These are phyloP conservation scores for Calosoma granatense DNA, from an alignment of 1,140 invertebrate genomes.

Conservation along the genomic window DNA sequence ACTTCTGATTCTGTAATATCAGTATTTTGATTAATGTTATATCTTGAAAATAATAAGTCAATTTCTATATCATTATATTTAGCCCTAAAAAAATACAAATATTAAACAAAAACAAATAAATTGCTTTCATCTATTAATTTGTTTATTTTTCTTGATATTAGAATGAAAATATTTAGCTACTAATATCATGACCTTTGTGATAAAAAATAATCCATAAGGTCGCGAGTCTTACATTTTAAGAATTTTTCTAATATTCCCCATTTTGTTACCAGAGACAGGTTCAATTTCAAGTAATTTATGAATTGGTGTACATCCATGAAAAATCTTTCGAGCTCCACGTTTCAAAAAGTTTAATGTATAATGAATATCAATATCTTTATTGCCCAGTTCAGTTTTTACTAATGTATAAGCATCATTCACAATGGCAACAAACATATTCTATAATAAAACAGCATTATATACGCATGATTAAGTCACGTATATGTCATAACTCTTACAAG, in stretches of 20 bases:
- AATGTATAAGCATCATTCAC: slow-evolving; percentile 68
- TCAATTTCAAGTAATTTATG: slow-evolving; percentile 30
- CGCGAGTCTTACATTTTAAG: slow-evolving; percentile 34
- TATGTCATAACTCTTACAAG: slow-evolving; percentile 39
- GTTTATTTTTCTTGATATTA: too few relatives aligned
- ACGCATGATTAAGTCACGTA: too few relatives aligned
- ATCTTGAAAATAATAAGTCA: slow-evolving; percentile 50
- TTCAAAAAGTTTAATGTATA: slow-evolving; percentile 36
- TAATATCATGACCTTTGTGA: not conserved
- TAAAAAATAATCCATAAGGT: too few relatives aligned
- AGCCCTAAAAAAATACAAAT: slow-evolving; percentile 38
- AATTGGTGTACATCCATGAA: slow-evolving; percentile 34
- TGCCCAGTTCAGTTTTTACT: slow-evolving; percentile 60
- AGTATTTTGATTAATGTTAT: slow-evolving; percentile 36
- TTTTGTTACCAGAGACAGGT: too few relatives aligned
- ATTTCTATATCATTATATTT: slow-evolving; percentile 53
- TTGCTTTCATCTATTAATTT: too few relatives aligned
- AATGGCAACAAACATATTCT: slow-evolving; percentile 80
- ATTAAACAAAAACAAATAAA: too few relatives aligned
- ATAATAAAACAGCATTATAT: slow-evolving; percentile 16
- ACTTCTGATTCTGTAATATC: not conserved
- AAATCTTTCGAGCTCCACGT: slow-evolving; percentile 38
- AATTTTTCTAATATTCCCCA: slow-evolving; percentile 34
- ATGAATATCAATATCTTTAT: slow-evolving; percentile 50
- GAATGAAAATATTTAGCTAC: not conserved